Percentiles rank a stretch among this genome's conserved stretches.
Evolutionary conservation across 2,113 vertebrate genomes (phyloP).

Genomic region (Mugil cephalus): DNA sequence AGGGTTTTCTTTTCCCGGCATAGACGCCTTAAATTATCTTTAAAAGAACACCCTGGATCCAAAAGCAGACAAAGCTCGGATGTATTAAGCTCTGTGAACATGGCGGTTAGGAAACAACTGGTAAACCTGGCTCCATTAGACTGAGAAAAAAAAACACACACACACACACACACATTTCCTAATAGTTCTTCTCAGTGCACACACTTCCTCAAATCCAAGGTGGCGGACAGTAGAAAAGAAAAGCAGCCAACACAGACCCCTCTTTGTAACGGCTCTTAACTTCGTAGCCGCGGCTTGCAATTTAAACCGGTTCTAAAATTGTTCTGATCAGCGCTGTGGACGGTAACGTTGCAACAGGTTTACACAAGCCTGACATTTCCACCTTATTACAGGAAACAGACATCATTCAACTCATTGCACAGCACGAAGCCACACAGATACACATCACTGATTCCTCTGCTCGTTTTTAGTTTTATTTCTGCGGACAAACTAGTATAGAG

Average conservation of each 20-base stretch:
- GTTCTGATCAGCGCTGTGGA: background rate
- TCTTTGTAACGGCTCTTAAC: no score
- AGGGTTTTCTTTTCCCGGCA: no score
- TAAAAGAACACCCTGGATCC: no score
- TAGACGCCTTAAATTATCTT: no score
- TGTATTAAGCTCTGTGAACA: background rate
- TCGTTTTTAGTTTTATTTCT: background rate
- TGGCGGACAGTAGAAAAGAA: background rate
- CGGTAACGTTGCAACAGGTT: background rate
- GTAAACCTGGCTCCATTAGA: no score
- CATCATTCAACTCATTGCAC: background rate
- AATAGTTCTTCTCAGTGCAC: background rate
- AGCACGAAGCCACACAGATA: background rate
- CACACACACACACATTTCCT: background rate
- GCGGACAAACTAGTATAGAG: no score
- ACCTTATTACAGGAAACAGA: background rate
- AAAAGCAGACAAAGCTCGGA: no score
- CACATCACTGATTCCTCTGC: background rate
- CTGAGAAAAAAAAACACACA: no score
- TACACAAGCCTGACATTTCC: background rate
- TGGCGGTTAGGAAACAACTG: no score
- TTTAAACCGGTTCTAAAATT: no score
- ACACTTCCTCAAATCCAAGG: conserved; percentile 16
- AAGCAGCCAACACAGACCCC: background rate
- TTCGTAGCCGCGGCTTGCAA: no score